Percentiles rank a stretch among this genome's conserved stretches.
These are phyloP conservation scores for Ctenopoma multispine DNA, from an alignment of 2,797 vertebrate genomes.

Conservation along the genomic window DNA sequence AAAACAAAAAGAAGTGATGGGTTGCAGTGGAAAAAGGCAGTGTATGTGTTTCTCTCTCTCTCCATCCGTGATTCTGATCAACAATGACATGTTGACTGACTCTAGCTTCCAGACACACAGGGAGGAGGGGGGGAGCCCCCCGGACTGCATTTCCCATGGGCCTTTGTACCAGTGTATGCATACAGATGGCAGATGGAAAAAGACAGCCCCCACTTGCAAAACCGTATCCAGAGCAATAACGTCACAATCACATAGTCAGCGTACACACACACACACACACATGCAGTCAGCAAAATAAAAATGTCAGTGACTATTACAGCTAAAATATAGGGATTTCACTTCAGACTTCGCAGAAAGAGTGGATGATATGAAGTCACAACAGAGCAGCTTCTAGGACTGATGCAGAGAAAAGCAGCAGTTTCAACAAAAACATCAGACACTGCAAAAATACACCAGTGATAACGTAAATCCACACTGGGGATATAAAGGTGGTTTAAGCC, in stretches of 20 bases:
- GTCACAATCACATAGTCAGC: constrained; percentile 23
- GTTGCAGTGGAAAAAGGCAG: constrained; percentile 25
- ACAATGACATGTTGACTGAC: constrained; percentile 66
- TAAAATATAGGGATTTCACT: constrained; percentile 23
- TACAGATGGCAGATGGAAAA: constrained; percentile 77
- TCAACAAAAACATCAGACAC: constrained; percentile 25
- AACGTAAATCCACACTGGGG: constrained; percentile 47
- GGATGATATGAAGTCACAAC: constrained; percentile 14
- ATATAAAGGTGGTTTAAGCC: constrained; percentile 29
- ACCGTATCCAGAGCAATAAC: constrained; percentile 58
- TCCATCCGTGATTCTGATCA: constrained; percentile 54
- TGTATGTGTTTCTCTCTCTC: constrained; percentile 10
- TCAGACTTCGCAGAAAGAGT: constrained; percentile 10
- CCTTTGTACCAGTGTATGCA: constrained; percentile 62
- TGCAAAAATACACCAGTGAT: constrained; percentile 45
- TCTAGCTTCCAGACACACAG: constrained; percentile 53
- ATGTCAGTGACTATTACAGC: constrained; percentile 13
- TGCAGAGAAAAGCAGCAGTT: constrained; percentile 26
- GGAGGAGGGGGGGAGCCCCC: constrained; percentile 17
- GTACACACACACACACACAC: constrained; percentile 3
- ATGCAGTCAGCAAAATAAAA: constrained; percentile 45
- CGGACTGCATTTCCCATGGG: constrained; percentile 79
- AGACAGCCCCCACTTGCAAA: constrained; percentile 57
- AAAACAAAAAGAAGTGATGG: background rate
- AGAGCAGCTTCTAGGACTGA: constrained; percentile 25